Conservation (phyloP, 2,888 invertebrate species). For the Zeuzera pyrina region DNA sequence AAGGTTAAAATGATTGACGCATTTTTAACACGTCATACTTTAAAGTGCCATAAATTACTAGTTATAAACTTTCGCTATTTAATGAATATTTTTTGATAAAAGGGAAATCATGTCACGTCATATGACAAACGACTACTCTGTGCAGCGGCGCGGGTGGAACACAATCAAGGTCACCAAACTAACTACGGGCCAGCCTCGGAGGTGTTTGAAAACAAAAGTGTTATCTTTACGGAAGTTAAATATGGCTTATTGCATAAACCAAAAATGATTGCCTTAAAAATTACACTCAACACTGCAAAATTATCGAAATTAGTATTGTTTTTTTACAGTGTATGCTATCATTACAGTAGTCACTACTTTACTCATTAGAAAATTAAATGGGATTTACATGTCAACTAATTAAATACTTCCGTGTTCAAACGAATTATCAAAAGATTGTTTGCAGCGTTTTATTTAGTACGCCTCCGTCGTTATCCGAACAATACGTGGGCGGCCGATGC, state of each 20-base stretch:
- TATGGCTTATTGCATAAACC: constrained; percentile 31
- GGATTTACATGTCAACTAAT: no score
- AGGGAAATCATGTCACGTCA: constrained; percentile 50
- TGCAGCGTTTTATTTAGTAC: constrained; percentile 51
- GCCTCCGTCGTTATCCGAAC: constrained; percentile 50
- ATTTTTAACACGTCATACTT: constrained; percentile 29
- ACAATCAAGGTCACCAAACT: constrained; percentile 41
- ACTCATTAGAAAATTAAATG: no score
- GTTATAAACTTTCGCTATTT: constrained; percentile 46
- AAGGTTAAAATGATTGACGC: constrained; percentile 35
- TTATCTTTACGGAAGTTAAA: constrained; percentile 42
- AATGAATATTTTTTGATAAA: constrained; percentile 46
- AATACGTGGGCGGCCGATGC: constrained; percentile 63
- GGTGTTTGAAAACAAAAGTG: constrained; percentile 61
- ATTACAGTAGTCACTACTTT: no score
- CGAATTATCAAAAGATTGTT: constrained; percentile 51
- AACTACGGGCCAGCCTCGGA: constrained; percentile 25
- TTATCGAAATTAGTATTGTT: no score
- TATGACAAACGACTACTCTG: constrained; percentile 38
- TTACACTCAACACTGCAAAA: no score
- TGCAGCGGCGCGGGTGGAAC: constrained; percentile 29
- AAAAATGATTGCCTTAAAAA: no score
- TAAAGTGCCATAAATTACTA: constrained; percentile 13
- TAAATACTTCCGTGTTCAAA: constrained; percentile 54
- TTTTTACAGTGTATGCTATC: no score